A percentile compares a stretch with the other conserved stretches of the same genome.
phyloP scores from a whole-genome alignment of 2,797 vertebrate species.

The Neosilurus mollespiculum region DNA sequence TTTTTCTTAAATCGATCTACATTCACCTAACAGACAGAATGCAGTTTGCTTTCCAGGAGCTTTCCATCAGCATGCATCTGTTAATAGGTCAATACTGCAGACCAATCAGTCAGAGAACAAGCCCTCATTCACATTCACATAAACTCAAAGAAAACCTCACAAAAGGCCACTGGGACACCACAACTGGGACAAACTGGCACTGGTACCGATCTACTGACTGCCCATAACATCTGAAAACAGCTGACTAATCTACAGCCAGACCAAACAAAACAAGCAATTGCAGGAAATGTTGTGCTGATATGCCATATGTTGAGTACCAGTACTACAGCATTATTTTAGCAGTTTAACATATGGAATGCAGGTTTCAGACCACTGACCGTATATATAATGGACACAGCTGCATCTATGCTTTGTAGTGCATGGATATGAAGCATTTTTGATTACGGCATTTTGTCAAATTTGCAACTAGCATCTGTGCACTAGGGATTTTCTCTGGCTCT shows the following conservation, averaged over 20 bases:
- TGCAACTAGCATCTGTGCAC: no score
- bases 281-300: background rate
- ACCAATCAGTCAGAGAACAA: slow-evolving; percentile 64
- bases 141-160: slow-evolving; percentile 26
- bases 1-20: background rate
- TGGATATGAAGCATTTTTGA: no score
- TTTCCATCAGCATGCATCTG: slow-evolving; percentile 5
- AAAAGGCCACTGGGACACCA: slow-evolving; percentile 38
- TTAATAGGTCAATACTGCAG: slow-evolving; percentile 51
- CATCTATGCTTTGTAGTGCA: no score
- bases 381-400: no score
- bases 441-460: no score
- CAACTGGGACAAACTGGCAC: slow-evolving; percentile 58
- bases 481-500: no score
- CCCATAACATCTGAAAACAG: slow-evolving; percentile 15
- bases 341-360: background rate
- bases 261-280: slow-evolving; percentile 44
- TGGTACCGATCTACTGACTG: slow-evolving; percentile 36
- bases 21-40: slow-evolving; percentile 15
- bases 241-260: slow-evolving; percentile 53
- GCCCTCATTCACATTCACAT: slow-evolving; percentile 66
- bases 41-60: background rate
- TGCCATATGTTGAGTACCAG: background rate
- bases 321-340: background rate
- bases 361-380: no score